Conservation (phyloP, 1,140 invertebrate genomes). For the Saccostrea glomerata region DNA sequence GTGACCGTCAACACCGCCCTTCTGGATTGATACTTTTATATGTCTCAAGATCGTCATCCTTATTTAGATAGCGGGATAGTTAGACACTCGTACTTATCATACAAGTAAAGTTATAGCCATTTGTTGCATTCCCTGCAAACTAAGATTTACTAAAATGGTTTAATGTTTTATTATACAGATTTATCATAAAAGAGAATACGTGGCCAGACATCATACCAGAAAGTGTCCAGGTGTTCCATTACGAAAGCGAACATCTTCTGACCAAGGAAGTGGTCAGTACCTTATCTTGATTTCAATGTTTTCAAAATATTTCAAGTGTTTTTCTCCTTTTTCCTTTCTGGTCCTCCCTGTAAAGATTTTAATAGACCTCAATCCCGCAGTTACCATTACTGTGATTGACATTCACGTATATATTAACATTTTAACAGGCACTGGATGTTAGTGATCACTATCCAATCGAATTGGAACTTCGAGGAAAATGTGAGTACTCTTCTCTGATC, state of each 20-base stretch:
- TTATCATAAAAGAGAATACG: background rate
- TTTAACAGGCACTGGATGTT: background rate
- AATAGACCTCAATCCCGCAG: too few relatives aligned
- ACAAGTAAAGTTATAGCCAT: too few relatives aligned
- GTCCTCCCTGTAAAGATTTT: background rate
- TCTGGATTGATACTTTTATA: too few relatives aligned
- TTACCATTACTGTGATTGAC: background rate
- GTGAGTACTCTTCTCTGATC: background rate
- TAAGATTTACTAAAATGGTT: too few relatives aligned
- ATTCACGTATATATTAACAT: background rate
- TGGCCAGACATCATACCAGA: slow-evolving; percentile 5
- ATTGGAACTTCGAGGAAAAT: background rate
- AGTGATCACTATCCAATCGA: slow-evolving; percentile 36
- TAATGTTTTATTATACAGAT: background rate
- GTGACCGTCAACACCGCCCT: too few relatives aligned
- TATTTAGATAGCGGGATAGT: too few relatives aligned
- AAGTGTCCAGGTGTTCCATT: background rate
- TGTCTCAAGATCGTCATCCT: too few relatives aligned
- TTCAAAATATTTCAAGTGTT: background rate
- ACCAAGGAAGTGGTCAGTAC: background rate
- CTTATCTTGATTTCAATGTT: background rate
- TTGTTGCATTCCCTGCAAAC: too few relatives aligned
- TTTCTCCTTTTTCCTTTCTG: background rate
- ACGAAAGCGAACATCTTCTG: background rate
- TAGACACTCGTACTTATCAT: too few relatives aligned